phyloP scores from a whole-genome alignment of 2,888 invertebrate genomes.

The Cephus spinipes region DNA sequence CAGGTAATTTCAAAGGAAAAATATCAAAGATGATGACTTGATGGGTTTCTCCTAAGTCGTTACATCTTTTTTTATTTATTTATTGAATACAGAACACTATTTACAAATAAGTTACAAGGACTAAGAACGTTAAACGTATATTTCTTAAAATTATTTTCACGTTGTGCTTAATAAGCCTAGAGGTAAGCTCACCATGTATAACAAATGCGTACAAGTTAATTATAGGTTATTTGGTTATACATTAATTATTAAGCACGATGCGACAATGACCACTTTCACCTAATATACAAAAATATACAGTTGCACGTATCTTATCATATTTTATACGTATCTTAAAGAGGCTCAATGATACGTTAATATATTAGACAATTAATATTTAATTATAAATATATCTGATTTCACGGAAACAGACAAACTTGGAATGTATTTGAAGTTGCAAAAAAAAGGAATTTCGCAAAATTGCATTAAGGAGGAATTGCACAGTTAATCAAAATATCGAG shows the following conservation, averaged over 20 bases:
- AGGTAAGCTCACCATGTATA: neutral
- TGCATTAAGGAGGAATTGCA: too few relatives aligned
- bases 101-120: neutral
- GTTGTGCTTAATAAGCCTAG: neutral
- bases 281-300: neutral
- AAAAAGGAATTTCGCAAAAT: neutral
- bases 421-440: neutral
- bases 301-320: neutral
- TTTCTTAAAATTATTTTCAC: neutral
- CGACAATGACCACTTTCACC: neutral
- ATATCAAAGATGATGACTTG: neutral
- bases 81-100: neutral
- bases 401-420: neutral
- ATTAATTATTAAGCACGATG: neutral
- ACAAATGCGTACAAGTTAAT: neutral
- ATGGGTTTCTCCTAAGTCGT: neutral
- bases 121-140: neutral
- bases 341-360: neutral
- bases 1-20: neutral
- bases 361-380: neutral
- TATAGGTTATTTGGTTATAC: neutral
- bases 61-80: neutral
- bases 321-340: neutral
- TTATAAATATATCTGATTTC: neutral
- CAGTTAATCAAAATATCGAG: too few relatives aligned